phyloP scores from a whole-genome alignment of 1,140 invertebrate genomes.

The Cotesia chilonis region DNA sequence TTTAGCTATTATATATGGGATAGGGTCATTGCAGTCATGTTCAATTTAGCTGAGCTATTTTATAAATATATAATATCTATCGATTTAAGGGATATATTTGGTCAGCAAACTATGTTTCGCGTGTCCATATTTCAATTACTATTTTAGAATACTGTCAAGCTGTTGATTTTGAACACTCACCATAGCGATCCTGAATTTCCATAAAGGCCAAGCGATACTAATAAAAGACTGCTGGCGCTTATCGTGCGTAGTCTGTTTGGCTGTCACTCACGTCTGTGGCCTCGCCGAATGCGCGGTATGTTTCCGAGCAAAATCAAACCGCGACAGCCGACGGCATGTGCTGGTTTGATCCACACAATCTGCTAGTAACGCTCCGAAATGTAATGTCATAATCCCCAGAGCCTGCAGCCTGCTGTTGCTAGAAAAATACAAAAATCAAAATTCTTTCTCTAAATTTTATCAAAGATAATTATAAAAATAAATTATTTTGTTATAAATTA shows the following conservation, averaged over 20 bases:
- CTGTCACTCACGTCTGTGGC: constrained; percentile 39
- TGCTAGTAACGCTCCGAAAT: constrained; percentile 54
- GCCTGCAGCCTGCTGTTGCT: no score
- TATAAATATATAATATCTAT: no score
- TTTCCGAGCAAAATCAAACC: constrained; percentile 25
- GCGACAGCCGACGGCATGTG: constrained; percentile 49
- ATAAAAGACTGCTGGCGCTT: constrained; percentile 15
- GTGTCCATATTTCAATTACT: neutral
- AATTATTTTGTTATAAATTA: no score
- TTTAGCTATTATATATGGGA: no score
- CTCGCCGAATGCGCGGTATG: neutral
- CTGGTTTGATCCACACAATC: constrained; percentile 55
- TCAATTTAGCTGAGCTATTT: neutral
- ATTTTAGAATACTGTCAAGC: constrained; percentile 12
- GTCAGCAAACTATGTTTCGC: constrained; percentile 2
- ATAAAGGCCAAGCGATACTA: constrained; percentile 21
- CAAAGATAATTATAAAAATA: no score
- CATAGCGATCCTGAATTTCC: constrained; percentile 9
- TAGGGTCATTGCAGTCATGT: neutral
- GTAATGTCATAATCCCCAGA: constrained; percentile 27
- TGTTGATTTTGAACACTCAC: neutral
- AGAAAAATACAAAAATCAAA: no score
- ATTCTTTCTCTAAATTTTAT: neutral
- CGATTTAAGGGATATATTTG: neutral
- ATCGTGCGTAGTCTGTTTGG: constrained; percentile 3